phyloP scores from a whole-genome alignment of 2,113 vertebrate species.

The Isurus oxyrinchus region DNA sequence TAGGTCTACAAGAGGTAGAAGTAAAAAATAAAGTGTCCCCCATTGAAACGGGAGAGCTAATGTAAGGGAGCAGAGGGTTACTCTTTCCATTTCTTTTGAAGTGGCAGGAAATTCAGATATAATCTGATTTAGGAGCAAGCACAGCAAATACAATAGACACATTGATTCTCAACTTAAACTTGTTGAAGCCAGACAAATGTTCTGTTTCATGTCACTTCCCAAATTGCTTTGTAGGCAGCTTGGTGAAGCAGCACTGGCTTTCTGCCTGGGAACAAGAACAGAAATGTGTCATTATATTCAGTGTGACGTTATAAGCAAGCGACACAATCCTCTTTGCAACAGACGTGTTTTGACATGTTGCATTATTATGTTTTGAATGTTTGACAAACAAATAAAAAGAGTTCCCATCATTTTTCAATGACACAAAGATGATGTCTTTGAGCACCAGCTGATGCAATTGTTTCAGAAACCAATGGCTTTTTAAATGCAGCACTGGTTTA shows the following conservation, averaged over 20 bases:
- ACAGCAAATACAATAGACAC: neutral
- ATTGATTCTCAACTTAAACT: slow-evolving; percentile 20
- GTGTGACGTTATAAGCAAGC: neutral
- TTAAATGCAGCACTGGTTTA: neutral
- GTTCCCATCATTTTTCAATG: neutral
- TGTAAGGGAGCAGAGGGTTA: neutral
- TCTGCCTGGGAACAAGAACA: neutral
- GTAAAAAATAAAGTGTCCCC: neutral
- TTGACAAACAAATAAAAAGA: neutral
- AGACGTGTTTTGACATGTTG: neutral
- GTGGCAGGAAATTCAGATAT: slow-evolving; percentile 30
- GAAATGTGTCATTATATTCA: neutral
- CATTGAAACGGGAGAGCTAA: neutral
- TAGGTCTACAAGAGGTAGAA: neutral
- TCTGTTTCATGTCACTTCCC: slow-evolving; percentile 17
- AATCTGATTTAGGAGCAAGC: neutral
- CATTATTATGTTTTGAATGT: neutral
- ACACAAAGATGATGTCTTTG: neutral
- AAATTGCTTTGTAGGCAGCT: neutral
- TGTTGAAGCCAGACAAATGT: slow-evolving; percentile 9
- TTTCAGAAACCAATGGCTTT: neutral
- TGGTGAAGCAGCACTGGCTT: neutral
- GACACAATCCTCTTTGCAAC: neutral
- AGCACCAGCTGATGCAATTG: neutral
- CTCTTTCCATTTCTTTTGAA: neutral